phyloP scores from a whole-genome alignment of 2,113 vertebrate species.

The Corythornis vintsioides region DNA sequence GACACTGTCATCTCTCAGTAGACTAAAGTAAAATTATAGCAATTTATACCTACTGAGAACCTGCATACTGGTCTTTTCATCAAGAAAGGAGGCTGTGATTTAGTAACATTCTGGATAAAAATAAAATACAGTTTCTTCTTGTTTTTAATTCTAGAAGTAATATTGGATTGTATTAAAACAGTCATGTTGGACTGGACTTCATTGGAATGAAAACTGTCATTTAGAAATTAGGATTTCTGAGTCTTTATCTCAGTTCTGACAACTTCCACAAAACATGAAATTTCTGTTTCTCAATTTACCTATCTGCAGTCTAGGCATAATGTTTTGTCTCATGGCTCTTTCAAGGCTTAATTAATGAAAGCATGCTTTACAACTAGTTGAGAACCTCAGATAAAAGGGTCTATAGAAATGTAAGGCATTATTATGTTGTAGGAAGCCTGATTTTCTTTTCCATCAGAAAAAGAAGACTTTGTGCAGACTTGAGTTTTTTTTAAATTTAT shows the following conservation, averaged over 20 bases:
- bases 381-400: slow-evolving; percentile 41
- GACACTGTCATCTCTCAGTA: neutral
- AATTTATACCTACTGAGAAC: neutral
- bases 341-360: slow-evolving; percentile 40
- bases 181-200: neutral
- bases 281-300: neutral
- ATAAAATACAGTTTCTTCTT: neutral
- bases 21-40: neutral
- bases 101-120: neutral
- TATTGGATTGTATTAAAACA: neutral
- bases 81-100: neutral
- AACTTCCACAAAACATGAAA: neutral
- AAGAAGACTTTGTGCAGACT: slow-evolving; percentile 52
- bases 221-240: neutral
- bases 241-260: neutral
- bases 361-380: slow-evolving; percentile 36
- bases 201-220: neutral
- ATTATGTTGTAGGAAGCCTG: slow-evolving; percentile 34
- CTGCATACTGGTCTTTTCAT: rapidly evolving
- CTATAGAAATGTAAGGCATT: slow-evolving; percentile 31
- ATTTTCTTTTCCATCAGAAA: slow-evolving; percentile 45
- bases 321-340: neutral
- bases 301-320: neutral
- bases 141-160: neutral
- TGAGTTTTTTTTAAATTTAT: slow-evolving; percentile 53